Percentiles rank a stretch among this genome's conserved stretches.
Conservation (phyloP, 2,888 invertebrate genomes). For the Octonoba sinensis region DNA sequence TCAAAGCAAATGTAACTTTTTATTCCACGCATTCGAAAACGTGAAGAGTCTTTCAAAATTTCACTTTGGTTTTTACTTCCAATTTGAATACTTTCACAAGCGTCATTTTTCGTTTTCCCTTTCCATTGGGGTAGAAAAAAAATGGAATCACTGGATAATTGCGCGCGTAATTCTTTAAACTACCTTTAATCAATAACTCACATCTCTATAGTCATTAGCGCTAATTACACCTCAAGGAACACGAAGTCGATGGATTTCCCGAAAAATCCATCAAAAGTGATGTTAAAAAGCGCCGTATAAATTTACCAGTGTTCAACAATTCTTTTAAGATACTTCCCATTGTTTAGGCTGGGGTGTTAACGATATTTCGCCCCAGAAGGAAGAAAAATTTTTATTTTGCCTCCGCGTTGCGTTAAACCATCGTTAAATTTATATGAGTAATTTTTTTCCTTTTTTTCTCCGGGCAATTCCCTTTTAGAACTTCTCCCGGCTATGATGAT, state of each 20-base stretch:
- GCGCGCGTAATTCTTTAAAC: neutral
- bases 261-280: slow-evolving; percentile 54
- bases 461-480: neutral
- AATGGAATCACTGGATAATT: too few species aligned
- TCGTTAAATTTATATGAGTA: slow-evolving; percentile 50
- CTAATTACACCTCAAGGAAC: slow-evolving; percentile 52
- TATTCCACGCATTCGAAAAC: too few species aligned
- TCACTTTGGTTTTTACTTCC: too few species aligned
- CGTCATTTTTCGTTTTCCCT: too few species aligned
- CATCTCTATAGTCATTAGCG: slow-evolving; percentile 43
- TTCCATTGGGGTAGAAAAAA: too few species aligned
- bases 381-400: slow-evolving; percentile 34
- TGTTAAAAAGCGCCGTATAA: slow-evolving; percentile 22
- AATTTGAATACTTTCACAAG: too few species aligned
- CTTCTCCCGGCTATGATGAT: slow-evolving; percentile 36
- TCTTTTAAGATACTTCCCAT: slow-evolving; percentile 28
- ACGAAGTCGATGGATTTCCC: slow-evolving; percentile 15
- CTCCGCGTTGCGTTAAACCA: slow-evolving; percentile 5
- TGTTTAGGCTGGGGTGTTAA: slow-evolving; percentile 26
- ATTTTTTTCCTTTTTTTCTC: slow-evolving; percentile 24
- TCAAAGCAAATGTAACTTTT: too few species aligned
- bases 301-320: slow-evolving; percentile 22
- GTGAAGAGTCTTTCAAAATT: too few species aligned
- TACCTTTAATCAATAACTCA: slow-evolving; percentile 3
- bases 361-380: slow-evolving; percentile 34